phyloP scores from a whole-genome alignment of 2,113 vertebrate genomes.

The Hystrix cristata region DNA sequence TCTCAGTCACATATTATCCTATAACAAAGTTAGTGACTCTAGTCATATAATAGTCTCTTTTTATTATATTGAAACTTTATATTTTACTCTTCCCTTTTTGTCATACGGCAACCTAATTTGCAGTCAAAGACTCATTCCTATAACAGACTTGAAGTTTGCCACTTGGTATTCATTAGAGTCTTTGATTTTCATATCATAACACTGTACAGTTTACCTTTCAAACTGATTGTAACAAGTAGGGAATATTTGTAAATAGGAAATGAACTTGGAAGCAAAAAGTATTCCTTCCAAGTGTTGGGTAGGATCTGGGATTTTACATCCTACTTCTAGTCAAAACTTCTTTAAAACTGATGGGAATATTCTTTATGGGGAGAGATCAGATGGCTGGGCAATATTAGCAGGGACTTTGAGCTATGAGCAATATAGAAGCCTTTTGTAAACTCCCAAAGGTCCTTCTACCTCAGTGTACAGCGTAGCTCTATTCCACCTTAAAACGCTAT shows the following conservation, averaged over 20 bases:
- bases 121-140: neutral
- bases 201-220: neutral
- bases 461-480: neutral
- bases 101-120: conserved; percentile 22
- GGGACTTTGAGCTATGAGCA: neutral
- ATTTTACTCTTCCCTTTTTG: neutral
- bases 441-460: neutral
- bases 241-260: conserved; percentile 52
- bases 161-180: neutral
- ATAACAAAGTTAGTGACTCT: neutral
- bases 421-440: neutral
- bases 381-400: neutral
- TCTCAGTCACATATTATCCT: conserved; percentile 10
- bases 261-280: neutral
- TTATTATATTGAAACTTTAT: neutral
- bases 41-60: neutral
- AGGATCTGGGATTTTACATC: neutral
- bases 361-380: neutral
- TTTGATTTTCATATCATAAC: conserved; percentile 5
- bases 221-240: conserved; percentile 20
- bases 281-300: neutral
- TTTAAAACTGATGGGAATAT: conserved; percentile 39
- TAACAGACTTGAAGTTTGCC: conserved; percentile 20
- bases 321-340: neutral
- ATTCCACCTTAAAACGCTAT: neutral